These are phyloP conservation scores for Tokudaia tokunoshimensis DNA, from an alignment of 2,797 vertebrate species.

Conservation along the genomic window DNA sequence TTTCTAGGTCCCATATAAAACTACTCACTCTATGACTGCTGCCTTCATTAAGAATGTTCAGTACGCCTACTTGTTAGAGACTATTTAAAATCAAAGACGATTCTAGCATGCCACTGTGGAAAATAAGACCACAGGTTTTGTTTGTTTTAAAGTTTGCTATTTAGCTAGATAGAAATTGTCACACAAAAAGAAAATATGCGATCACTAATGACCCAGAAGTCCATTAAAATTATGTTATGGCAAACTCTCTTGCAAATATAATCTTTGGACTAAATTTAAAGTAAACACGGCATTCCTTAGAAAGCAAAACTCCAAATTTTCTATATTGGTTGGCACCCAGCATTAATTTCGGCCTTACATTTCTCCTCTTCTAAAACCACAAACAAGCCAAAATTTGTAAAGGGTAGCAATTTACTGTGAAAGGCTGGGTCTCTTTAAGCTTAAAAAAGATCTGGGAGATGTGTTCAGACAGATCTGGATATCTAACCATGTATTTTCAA, in stretches of 20 bases:
- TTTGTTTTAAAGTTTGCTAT: not conserved
- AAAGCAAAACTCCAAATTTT: accelerated
- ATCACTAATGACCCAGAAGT: not conserved
- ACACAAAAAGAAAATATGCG: not conserved
- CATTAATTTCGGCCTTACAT: not conserved
- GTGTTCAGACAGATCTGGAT: not conserved
- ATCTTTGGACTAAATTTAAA: not conserved
- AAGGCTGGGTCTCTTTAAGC: not conserved
- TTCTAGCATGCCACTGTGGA: not conserved
- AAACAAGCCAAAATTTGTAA: slow-evolving; percentile 5
- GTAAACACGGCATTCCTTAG: not conserved
- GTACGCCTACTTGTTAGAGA: not conserved
- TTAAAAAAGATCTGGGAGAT: not conserved
- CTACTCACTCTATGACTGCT: not conserved
- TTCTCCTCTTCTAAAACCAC: slow-evolving; percentile 1
- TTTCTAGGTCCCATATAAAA: not conserved
- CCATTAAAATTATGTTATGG: not conserved
- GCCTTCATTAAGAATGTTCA: not conserved
- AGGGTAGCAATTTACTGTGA: not conserved
- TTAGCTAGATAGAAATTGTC: slow-evolving; percentile 9
- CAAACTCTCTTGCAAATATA: slow-evolving; percentile 4
- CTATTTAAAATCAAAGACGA: not conserved
- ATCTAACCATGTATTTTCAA: slow-evolving; percentile 16
- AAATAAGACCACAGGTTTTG: not conserved
- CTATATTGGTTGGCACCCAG: not conserved